A percentile compares a stretch with the other conserved stretches of the same genome.
phyloP scores from a whole-genome alignment of 2,888 invertebrate genomes.

The Thymelicus lineola region DNA sequence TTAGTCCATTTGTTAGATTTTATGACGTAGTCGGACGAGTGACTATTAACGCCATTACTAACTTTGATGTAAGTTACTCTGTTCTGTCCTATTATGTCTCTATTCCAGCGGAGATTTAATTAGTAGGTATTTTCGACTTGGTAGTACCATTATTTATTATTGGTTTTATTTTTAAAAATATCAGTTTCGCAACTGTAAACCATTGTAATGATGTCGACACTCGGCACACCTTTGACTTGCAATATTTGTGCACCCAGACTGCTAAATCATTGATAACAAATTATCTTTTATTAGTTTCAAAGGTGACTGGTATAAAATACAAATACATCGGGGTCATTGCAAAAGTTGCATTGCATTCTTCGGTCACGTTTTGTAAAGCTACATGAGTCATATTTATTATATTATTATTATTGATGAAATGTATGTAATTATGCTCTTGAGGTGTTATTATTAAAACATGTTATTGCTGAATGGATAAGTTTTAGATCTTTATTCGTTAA shows the following conservation, averaged over 20 bases:
- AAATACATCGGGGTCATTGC: conserved; percentile 25
- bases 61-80: neutral
- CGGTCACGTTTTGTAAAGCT: conserved; percentile 2
- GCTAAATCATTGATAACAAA: conserved; percentile 24
- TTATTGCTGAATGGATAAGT: too few species aligned
- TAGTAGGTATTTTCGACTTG: neutral
- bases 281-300: conserved; percentile 24
- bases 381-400: neutral
- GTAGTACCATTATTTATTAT: neutral
- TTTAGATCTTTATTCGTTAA: too few species aligned
- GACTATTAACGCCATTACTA: conserved; percentile 1
- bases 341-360: conserved; percentile 22
- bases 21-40: conserved; percentile 10
- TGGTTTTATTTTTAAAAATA: too few species aligned
- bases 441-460: too few species aligned
- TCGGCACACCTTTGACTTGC: neutral
- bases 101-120: neutral
- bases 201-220: neutral
- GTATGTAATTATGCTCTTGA: too few species aligned
- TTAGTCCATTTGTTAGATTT: conserved; percentile 31
- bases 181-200: neutral
- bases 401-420: too few species aligned
- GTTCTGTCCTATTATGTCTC: too few species aligned
- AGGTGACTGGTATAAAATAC: conserved; percentile 30
- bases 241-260: conserved; percentile 8